Evolutionary conservation across 2,888 invertebrate species (phyloP).

Genomic region (Hyppa rectilinea): DNA sequence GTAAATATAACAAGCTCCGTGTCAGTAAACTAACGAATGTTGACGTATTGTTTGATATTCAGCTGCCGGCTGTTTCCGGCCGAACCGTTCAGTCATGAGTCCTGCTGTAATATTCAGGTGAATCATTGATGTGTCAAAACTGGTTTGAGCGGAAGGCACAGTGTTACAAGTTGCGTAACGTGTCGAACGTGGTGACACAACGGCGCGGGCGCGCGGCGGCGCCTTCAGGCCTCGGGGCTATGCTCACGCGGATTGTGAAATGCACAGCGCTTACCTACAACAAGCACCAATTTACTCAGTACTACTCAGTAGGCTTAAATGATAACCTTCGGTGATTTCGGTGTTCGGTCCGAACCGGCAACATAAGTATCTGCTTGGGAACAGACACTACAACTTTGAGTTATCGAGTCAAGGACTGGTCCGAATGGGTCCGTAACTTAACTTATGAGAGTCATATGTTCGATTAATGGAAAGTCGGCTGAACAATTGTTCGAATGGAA

Average conservation of each 20-base stretch:
- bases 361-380: neutral
- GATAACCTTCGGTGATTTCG: neutral
- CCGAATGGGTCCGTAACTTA: too few species aligned
- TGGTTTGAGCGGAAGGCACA: neutral
- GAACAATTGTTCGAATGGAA: too few species aligned
- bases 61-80: slow-evolving; percentile 12
- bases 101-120: slow-evolving; percentile 24
- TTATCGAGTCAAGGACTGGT: neutral
- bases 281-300: neutral
- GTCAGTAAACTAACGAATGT: slow-evolving; percentile 34
- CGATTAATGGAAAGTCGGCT: too few species aligned
- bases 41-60: slow-evolving; percentile 40
- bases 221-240: neutral
- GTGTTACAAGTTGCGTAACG: slow-evolving; percentile 12
- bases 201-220: neutral
- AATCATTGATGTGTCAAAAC: slow-evolving; percentile 28
- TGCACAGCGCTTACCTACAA: neutral
- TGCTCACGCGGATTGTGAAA: slow-evolving; percentile 1
- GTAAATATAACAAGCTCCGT: slow-evolving; percentile 26
- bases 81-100: slow-evolving; percentile 22
- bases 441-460: too few species aligned
- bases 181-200: neutral
- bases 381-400: neutral
- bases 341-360: neutral
- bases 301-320: neutral